Evolutionary conservation across 2,888 invertebrate genomes (phyloP), one percentile per base, ranked within the genome.

Genomic region (Calameuta idolon): DNA sequence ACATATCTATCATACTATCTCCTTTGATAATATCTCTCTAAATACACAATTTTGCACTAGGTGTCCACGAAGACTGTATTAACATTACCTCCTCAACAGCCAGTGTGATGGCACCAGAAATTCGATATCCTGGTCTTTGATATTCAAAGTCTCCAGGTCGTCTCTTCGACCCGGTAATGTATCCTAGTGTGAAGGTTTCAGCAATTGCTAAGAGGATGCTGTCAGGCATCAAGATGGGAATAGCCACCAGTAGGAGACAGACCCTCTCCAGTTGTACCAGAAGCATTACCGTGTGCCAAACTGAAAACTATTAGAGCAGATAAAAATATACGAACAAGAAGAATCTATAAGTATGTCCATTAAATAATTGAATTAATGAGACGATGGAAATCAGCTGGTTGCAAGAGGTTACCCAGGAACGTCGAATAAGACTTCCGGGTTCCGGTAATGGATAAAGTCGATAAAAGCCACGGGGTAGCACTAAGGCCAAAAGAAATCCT

Each of bases 61-160:
- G 55, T 55, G 55, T 5, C 55, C 55, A 55, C 23, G 23, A 55
- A 23, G 23, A 55, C 55, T 5, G 23, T 73, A 73, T 33, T 68
- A 75, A 30, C 1, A 79, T 84, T 76, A 98, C 95, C 92, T 98
- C 96, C 76, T 96, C 95, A 34, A 97, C 94, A 31, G 98, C 98
- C 87, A 97, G 93, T 1, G 97, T 96, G 83, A 98, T 96, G 68
- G 98, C 98, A 55, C 98, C 98, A 88, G 95, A 95, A 85, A 95
- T 95, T 75, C 93, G 93, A 78, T 93, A 92, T 77, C 96, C 96
- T 12, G 97, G 98, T 81, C 95, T 94, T 78, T 95, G 94, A 90
- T 98, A 98, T 90, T 95, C 95, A 85, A 94, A 93, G 92, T 97
- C 96, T 33, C 96, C 96, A 33, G 95, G 94, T 79, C 94, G 93